These are phyloP conservation scores for Caenorhabditis tropicalis DNA, from an alignment of 1,140 invertebrate genomes.

Conservation along the genomic window DNA sequence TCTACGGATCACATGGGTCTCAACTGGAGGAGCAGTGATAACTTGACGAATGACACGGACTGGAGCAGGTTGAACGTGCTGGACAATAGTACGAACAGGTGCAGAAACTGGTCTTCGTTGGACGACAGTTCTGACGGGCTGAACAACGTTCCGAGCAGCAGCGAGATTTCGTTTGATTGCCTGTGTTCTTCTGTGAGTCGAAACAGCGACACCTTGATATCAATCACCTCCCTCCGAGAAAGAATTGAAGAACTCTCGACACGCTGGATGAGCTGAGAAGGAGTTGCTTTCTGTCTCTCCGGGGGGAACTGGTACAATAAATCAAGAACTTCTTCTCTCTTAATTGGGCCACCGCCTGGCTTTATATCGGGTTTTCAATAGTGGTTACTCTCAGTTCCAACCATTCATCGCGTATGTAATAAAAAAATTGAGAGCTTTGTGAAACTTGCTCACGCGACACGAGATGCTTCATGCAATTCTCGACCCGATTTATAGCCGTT, in stretches of 20 bases:
- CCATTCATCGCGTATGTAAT: slow-evolving; percentile 9
- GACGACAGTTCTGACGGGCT: background rate
- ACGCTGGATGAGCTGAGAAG: slow-evolving; percentile 2
- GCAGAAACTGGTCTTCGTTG: background rate
- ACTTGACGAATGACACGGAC: background rate
- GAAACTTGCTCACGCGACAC: background rate
- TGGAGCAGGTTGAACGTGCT: background rate
- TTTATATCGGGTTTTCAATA: slow-evolving; percentile 39
- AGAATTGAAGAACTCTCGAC: slow-evolving; percentile 24
- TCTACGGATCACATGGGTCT: slow-evolving; percentile 2
- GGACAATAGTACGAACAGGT: background rate
- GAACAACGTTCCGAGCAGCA: background rate
- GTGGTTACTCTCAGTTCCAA: background rate
- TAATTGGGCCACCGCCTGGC: background rate
- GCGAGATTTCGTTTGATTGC: background rate
- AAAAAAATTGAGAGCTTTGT: background rate
- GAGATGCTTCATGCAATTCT: background rate
- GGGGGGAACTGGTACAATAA: background rate
- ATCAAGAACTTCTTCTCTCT: background rate
- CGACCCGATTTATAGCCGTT: slow-evolving; percentile 14
- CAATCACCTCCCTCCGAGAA: background rate
- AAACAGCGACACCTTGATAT: slow-evolving; percentile 20
- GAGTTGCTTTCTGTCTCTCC: slow-evolving; percentile 25
- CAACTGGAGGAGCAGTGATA: background rate
- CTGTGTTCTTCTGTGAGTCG: background rate